Percentiles rank a stretch among this genome's conserved stretches.
Evolutionary conservation across 1,140 invertebrate species (phyloP).

Genomic region (Drosophila suzukii): DNA sequence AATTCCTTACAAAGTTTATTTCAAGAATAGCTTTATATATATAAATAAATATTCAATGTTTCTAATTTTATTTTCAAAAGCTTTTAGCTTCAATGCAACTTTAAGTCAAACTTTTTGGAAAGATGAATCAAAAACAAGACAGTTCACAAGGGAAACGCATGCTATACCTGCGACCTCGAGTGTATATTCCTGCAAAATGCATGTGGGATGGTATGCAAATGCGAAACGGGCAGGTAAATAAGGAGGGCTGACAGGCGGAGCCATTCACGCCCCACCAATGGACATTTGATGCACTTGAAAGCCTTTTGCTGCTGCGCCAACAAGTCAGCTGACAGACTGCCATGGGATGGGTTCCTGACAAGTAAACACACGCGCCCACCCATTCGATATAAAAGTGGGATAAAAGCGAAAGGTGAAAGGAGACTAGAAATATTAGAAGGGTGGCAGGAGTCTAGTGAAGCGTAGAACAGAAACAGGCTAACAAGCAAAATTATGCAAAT

Average conservation of each 20-base stretch:
- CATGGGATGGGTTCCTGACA: slow-evolving; percentile 34
- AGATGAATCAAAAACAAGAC: background rate
- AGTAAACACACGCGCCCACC: slow-evolving; percentile 41
- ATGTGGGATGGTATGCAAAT: slow-evolving; percentile 44
- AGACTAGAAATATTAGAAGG: slow-evolving; percentile 38
- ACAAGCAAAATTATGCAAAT: slow-evolving; percentile 82
- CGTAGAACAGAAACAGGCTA: slow-evolving; percentile 48
- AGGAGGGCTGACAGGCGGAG: slow-evolving; percentile 28
- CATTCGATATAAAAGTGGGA: background rate
- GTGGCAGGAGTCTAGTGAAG: slow-evolving; percentile 27
- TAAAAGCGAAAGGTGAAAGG: slow-evolving; percentile 29
- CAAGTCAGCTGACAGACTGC: slow-evolving; percentile 68
- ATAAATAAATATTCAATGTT: background rate
- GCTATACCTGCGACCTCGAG: slow-evolving; percentile 7
- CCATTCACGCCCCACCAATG: slow-evolving; percentile 62
- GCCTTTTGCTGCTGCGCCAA: slow-evolving; percentile 52
- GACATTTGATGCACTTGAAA: slow-evolving; percentile 78
- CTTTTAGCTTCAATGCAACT: background rate
- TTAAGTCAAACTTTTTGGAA: background rate
- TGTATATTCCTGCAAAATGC: slow-evolving; percentile 19
- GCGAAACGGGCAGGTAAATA: slow-evolving; percentile 37
- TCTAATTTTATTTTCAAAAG: background rate
- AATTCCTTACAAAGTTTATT: background rate
- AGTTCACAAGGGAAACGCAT: background rate
- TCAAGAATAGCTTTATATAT: background rate